These are phyloP conservation scores for Threskiornis aethiopicus DNA, from an alignment of 2,797 vertebrate genomes.

Conservation along the genomic window DNA sequence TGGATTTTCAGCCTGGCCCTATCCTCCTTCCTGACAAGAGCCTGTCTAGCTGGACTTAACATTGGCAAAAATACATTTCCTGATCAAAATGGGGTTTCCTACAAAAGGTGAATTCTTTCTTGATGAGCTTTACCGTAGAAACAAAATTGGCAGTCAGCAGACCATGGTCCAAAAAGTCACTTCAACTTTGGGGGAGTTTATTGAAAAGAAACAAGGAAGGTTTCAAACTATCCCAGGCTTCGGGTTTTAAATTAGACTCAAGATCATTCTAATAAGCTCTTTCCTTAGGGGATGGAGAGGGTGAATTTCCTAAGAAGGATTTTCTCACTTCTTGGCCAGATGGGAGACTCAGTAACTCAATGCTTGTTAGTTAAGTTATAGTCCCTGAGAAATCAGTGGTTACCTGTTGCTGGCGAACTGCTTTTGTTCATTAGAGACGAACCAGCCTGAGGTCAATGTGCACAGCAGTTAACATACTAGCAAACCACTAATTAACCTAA, in stretches of 20 bases:
- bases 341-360: background rate
- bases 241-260: background rate
- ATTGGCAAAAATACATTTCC: constrained; percentile 17
- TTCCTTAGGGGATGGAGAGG: background rate
- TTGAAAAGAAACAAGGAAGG: background rate
- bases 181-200: background rate
- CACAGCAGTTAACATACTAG: constrained; percentile 59
- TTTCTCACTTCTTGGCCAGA: constrained; percentile 42
- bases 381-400: constrained; percentile 44
- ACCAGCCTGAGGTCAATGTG: constrained; percentile 54
- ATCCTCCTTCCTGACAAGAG: background rate
- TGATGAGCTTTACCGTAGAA: background rate
- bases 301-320: constrained; percentile 4
- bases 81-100: constrained; percentile 11
- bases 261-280: constrained; percentile 1
- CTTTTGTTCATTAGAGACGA: constrained; percentile 51
- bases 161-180: background rate
- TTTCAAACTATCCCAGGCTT: background rate
- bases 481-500: constrained; percentile 65
- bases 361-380: constrained; percentile 38
- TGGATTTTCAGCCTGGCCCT: constrained; percentile 34
- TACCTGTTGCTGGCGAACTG: constrained; percentile 55
- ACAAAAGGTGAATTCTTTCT: background rate
- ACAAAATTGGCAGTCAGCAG: background rate
- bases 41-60: background rate